Conservation (phyloP, 2,888 invertebrate genomes). For the Drosophila peninsularis region DNA sequence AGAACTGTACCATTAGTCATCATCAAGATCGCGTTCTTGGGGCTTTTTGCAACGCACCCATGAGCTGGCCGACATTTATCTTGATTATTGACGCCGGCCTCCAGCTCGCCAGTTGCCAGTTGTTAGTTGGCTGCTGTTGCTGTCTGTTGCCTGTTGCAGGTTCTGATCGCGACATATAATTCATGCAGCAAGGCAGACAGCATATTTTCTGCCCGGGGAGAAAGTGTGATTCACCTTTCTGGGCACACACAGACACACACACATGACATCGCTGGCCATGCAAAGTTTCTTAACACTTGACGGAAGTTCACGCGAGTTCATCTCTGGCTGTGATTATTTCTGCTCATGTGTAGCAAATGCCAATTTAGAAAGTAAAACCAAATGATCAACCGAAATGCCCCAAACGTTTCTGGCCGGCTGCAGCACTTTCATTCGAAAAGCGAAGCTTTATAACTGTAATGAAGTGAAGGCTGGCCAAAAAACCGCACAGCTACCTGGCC, state of each 20-base stretch:
- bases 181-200: constrained; percentile 58
- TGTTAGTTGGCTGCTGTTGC: constrained; percentile 2
- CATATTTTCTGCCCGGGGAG: constrained; percentile 49
- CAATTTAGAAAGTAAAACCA: constrained; percentile 81
- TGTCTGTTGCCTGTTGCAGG: constrained; percentile 15
- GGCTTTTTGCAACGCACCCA: constrained; percentile 71
- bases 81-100: constrained; percentile 69
- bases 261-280: constrained; percentile 22
- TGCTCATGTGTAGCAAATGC: constrained; percentile 73
- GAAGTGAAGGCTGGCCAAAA: constrained; percentile 59
- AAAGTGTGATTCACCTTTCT: constrained; percentile 75
- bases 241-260: neutral
- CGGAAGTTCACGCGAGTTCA: constrained; percentile 71
- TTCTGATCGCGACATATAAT: constrained; percentile 70
- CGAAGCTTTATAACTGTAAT: constrained; percentile 72
- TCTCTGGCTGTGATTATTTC: constrained; percentile 45
- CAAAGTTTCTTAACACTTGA: constrained; percentile 56
- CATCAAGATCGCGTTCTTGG: constrained; percentile 55
- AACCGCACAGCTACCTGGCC: constrained; percentile 36
- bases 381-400: constrained; percentile 69
- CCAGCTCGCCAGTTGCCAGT: constrained; percentile 16
- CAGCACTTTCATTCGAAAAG: constrained; percentile 72
- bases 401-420: constrained; percentile 47
- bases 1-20: constrained; percentile 71
- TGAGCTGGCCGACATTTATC: constrained; percentile 71